phyloP scores from a whole-genome alignment of 2,888 invertebrate species.

The Melieria crassipennis region DNA sequence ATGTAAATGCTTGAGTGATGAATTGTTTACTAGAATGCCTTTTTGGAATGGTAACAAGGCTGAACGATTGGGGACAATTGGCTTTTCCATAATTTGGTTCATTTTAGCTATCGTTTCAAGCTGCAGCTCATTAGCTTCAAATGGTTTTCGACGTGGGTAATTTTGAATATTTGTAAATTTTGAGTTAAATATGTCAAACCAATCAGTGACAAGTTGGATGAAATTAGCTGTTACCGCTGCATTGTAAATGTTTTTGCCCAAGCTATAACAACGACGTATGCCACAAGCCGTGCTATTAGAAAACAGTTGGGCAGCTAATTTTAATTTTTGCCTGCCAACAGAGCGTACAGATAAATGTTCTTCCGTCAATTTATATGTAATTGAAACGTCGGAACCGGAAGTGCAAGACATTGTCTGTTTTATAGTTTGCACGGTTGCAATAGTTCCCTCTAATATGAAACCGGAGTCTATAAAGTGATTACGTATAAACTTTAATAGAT shows the following conservation, averaged over 20 bases:
- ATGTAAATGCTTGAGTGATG: background rate
- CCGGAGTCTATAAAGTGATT: background rate
- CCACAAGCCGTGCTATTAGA: background rate
- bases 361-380: background rate
- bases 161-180: background rate
- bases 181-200: background rate
- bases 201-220: background rate
- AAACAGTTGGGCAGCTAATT: background rate
- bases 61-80: background rate
- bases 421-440: background rate
- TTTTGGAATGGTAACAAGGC: background rate
- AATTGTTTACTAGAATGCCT: constrained; percentile 2
- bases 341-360: background rate
- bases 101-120: constrained; percentile 18
- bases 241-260: background rate
- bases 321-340: background rate
- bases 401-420: background rate
- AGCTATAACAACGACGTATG: background rate
- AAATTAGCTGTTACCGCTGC: background rate
- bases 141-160: background rate
- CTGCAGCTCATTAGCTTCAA: background rate
- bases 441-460: background rate
- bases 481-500: background rate
- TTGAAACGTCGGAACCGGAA: background rate
- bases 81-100: constrained; percentile 16